A percentile compares a stretch with the other conserved stretches of the same genome.
These are phyloP conservation scores for Pyrgus malvae DNA, from an alignment of 2,888 invertebrate species.

Conservation along the genomic window DNA sequence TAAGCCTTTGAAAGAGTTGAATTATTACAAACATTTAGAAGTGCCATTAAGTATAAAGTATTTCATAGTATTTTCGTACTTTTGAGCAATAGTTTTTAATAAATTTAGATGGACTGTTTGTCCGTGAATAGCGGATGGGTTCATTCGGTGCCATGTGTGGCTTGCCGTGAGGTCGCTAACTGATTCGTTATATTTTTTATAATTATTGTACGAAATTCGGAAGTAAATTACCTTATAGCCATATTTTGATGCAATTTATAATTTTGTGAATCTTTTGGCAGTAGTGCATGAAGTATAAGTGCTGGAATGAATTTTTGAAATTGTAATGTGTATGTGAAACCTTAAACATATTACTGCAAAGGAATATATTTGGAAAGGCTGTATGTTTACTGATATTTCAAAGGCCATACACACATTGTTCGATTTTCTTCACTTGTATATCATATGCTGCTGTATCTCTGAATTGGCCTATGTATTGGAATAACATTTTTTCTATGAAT, in stretches of 20 bases:
- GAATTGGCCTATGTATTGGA: slow-evolving; percentile 40
- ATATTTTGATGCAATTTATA: slow-evolving; percentile 19
- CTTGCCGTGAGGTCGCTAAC: slow-evolving; percentile 5
- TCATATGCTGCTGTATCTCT: slow-evolving; percentile 11
- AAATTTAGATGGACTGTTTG: slow-evolving; percentile 34
- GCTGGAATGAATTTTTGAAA: neutral
- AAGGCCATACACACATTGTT: no score
- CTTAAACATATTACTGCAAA: no score
- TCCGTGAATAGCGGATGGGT: neutral
- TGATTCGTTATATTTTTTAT: slow-evolving; percentile 35
- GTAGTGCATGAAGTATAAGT: slow-evolving; percentile 10
- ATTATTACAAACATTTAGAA: slow-evolving; percentile 57
- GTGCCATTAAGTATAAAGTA: slow-evolving; percentile 69
- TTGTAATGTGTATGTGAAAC: neutral
- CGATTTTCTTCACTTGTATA: neutral
- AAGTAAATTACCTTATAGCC: neutral
- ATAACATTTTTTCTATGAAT: slow-evolving; percentile 45
- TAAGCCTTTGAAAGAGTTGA: slow-evolving; percentile 27
- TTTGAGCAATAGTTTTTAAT: slow-evolving; percentile 53
- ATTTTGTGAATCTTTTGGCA: slow-evolving; percentile 17
- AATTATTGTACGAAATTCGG: slow-evolving; percentile 30
- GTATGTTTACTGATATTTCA: no score
- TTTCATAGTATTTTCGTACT: slow-evolving; percentile 71
- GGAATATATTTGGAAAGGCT: no score
- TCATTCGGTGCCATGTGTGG: neutral